Base-by-base conservation (phyloP, 2,888 invertebrate genomes). In the Drosophila kanekoi region DNA sequence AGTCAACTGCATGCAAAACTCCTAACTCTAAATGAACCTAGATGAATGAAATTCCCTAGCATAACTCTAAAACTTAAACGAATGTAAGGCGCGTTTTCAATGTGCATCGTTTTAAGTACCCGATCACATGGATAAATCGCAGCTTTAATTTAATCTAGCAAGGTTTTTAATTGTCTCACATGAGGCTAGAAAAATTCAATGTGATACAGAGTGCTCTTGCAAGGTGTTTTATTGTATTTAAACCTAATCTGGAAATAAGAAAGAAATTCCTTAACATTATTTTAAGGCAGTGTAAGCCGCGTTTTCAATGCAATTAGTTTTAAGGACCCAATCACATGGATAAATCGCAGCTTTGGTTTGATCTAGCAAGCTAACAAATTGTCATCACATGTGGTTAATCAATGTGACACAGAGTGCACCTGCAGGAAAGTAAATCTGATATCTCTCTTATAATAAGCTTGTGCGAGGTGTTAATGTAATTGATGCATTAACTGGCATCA, bases 181-280 rank as follows among this genome's bases (percentile, higher is more conserved):
- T 75, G 60, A 69, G 49, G 58, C 2, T 28, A 2, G 5, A 3
- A 41, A 32, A 43, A 37, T 58, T 85, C 77, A 70, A 65, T 72
- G 75, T 79, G 71, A 87, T 75, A 73, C 81, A 79, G 81, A 81
- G 78, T 81, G 77, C 80, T 56, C 77, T 74, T 81, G 87, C 80
- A 37, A 11, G 45, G 81, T 84, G 81, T 81, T 14, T 20, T 6
- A 57, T 28, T 4, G n/a, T n/a, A 37, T 37, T 32, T 23, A 18
- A 37, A 20, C n/a, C n/a, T 43, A 13, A 48, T 49, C n/a, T 41
- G 4, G 0, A 20, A 14, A 49, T 76, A 23, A 23, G 23, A 23
- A 8, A 8, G 8, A 28, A 8, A 8, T 2, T 8, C 8, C 28
- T 8, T 28, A 8, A 8, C 8, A 8, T 8, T 13, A 13, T 1